Evolutionary conservation across 2,888 invertebrate species (phyloP), one percentile per base, ranked within the genome.

Genomic region (Cremastinae sp.): DNA sequence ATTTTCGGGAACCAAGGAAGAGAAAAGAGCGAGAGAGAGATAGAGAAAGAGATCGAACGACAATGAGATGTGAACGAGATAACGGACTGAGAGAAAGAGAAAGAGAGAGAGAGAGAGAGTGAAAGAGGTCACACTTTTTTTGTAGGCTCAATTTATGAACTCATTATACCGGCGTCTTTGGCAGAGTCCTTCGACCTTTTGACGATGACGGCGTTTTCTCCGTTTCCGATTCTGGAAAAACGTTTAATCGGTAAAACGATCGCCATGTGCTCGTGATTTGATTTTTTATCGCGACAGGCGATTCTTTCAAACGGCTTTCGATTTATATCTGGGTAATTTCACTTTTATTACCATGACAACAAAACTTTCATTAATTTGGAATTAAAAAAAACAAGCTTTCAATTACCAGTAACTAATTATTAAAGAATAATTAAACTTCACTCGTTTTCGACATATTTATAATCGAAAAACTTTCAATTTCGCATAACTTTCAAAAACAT

Each of bases 131-230:
- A 91, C 89, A 90, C 91, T 90, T 49, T 28, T n/a, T 28, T 70
- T 91, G 91, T 90, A 89, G 90, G 90, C 91, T 90, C 90, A 92
- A 92, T 94, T 87, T 88, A 89, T 86, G 83, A 89, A 89, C 89
- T 89, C 85, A 85, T 95, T 96, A 95, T 96, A 97, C 97, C 95
- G 97, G 97, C 91, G 97, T 97, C 94, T 97, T 97, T 91, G 97
- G 97, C 92, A 97, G 93, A 94, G 97, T 97, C 93, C 97, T 94
- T 93, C 96, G 93, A 84, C 97, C 76, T 73, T 76, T 96, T 87
- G 96, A 96, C 88, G 96, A 96, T 84, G 96, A 94, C 88, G 96
- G 96, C 86, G 95, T 93, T 93, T 96, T 96, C 91, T 96, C 96
- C 89, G 93, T 92, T 90, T 96, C 96, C 84, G 94, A 93, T 92